phyloP scores from a whole-genome alignment of 2,113 vertebrate species.

The Gallinago undulata region DNA sequence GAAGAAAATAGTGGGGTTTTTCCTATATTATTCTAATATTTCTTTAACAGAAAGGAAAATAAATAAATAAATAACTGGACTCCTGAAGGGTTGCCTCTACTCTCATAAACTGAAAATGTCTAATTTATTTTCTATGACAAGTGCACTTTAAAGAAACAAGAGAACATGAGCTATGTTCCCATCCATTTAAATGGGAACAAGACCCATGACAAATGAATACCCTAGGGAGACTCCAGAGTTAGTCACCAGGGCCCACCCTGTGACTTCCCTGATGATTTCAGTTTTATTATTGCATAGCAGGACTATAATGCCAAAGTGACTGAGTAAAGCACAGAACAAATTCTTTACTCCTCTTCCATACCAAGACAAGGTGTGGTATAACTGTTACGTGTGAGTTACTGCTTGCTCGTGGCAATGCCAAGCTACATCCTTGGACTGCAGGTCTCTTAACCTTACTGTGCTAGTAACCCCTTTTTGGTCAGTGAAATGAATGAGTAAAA shows the following conservation, averaged over 20 bases:
- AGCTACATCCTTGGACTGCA: not conserved
- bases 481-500: not conserved
- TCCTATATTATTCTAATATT: not conserved
- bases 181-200: not conserved
- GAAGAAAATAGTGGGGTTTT: not conserved
- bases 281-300: not conserved
- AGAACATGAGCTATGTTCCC: not conserved
- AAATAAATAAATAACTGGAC: not conserved
- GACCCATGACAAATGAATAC: not conserved
- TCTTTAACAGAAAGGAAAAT: not conserved
- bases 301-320: not conserved
- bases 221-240: not conserved
- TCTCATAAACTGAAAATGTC: not conserved
- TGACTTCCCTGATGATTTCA: not conserved
- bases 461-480: not conserved
- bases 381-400: not conserved
- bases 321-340: not conserved
- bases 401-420: not conserved
- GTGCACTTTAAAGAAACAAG: not conserved
- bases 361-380: not conserved
- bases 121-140: not conserved
- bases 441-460: not conserved
- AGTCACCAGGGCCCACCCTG: not conserved
- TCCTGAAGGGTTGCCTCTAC: not conserved
- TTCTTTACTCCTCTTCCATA: not conserved